phyloP scores from a whole-genome alignment of 2,113 vertebrate species.

The Anguilla rostrata region DNA sequence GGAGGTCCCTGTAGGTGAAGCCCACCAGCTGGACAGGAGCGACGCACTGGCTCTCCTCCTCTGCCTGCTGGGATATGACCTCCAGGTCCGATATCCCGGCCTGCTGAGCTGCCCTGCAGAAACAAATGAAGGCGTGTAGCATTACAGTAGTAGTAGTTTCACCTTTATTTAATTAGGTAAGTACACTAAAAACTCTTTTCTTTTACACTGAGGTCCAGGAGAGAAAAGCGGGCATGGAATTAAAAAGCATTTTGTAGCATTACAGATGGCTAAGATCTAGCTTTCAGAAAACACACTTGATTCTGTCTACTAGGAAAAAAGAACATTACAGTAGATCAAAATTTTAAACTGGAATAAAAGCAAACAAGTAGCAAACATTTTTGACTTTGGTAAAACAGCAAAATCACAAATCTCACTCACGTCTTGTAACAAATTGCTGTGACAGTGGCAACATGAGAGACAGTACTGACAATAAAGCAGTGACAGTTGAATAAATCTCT shows the following conservation, averaged over 20 bases:
- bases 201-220: not conserved
- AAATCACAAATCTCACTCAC: not conserved
- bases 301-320: not conserved
- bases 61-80: slow-evolving; percentile 92
- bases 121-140: not conserved
- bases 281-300: not conserved
- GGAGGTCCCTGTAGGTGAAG: slow-evolving; percentile 87
- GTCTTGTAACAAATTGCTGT: not conserved
- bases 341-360: not conserved
- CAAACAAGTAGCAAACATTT: not conserved
- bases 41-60: slow-evolving; percentile 86
- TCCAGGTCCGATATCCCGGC: slow-evolving; percentile 83
- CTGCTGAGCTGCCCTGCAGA: slow-evolving; percentile 74
- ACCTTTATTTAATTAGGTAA: not conserved
- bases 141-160: not conserved
- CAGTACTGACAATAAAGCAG: not conserved
- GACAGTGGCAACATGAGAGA: not conserved
- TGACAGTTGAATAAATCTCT: not conserved
- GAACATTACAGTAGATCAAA: not conserved
- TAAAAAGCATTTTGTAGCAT: too few relatives aligned
- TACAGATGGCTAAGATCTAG: too few relatives aligned
- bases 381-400: not conserved
- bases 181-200: not conserved
- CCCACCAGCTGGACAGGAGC: slow-evolving; percentile 83
- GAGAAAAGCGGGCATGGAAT: not conserved